Conservation (phyloP, 2,888 invertebrate genomes). For the Callimorpha dominula region DNA sequence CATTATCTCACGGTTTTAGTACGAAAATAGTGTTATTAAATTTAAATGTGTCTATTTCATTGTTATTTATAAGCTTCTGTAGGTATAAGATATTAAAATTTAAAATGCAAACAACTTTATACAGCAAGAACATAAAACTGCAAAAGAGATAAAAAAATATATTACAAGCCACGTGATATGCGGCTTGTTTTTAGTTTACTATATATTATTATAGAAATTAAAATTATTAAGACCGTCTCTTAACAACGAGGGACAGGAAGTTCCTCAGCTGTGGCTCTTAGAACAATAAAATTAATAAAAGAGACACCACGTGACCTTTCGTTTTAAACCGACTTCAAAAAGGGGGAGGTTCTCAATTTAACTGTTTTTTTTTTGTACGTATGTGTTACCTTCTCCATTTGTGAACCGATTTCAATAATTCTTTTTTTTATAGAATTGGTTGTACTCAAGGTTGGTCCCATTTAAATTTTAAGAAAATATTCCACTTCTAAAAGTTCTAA, state of each 20-base stretch:
- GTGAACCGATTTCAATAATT: too few relatives aligned
- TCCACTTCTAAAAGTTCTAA: too few relatives aligned
- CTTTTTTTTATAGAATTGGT: too few relatives aligned
- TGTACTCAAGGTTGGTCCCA: too few relatives aligned
- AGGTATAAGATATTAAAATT: neutral
- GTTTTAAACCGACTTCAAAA: too few relatives aligned
- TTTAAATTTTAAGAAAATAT: too few relatives aligned
- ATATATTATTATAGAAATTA: too few relatives aligned
- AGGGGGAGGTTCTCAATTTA: too few relatives aligned
- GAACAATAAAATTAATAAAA: neutral
- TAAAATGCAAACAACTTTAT: too few relatives aligned
- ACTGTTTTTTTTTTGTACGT: too few relatives aligned
- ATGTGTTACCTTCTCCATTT: too few relatives aligned
- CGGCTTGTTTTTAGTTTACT: neutral
- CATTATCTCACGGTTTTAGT: neutral
- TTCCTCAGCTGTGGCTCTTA: neutral
- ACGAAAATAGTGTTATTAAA: neutral
- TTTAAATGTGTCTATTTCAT: neutral
- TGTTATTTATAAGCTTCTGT: neutral
- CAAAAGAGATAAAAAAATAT: too few relatives aligned
- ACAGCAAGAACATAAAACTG: neutral
- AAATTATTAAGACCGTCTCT: neutral
- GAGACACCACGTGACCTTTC: neutral
- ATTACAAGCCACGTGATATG: neutral
- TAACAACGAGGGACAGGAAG: neutral